A percentile compares a stretch with the other conserved stretches of the same genome.
Conservation (phyloP, 2,113 vertebrate genomes). For the Aegotheles bennettii region DNA sequence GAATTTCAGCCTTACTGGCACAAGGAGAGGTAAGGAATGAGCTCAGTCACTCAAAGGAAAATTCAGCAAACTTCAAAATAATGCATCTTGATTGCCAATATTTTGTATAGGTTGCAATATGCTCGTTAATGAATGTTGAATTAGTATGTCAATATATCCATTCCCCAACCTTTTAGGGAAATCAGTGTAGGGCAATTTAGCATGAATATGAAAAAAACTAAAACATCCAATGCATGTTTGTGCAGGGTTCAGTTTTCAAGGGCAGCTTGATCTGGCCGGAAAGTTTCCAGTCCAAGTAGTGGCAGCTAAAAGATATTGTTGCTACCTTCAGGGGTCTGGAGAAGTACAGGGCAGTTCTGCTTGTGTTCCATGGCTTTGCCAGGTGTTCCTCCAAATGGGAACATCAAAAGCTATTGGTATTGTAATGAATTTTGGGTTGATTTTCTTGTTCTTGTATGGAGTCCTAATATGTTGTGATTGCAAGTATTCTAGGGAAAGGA, state of each 20-base stretch:
- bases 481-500: background rate
- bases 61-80: constrained; percentile 6
- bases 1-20: background rate
- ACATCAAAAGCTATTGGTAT: background rate
- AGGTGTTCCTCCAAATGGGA: background rate
- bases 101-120: background rate
- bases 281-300: background rate
- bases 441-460: background rate
- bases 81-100: background rate
- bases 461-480: background rate
- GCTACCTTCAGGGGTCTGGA: background rate
- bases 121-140: background rate
- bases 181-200: background rate
- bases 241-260: background rate
- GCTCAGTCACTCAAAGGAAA: background rate
- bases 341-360: background rate
- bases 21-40: background rate
- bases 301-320: background rate
- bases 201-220: background rate
- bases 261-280: background rate
- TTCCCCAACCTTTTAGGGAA: background rate
- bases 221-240: background rate
- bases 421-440: background rate
- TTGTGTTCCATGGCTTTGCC: background rate
- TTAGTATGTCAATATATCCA: constrained; percentile 5